These are phyloP conservation scores for Podarcis siculus DNA, from an alignment of 2,797 vertebrate genomes.

Conservation along the genomic window DNA sequence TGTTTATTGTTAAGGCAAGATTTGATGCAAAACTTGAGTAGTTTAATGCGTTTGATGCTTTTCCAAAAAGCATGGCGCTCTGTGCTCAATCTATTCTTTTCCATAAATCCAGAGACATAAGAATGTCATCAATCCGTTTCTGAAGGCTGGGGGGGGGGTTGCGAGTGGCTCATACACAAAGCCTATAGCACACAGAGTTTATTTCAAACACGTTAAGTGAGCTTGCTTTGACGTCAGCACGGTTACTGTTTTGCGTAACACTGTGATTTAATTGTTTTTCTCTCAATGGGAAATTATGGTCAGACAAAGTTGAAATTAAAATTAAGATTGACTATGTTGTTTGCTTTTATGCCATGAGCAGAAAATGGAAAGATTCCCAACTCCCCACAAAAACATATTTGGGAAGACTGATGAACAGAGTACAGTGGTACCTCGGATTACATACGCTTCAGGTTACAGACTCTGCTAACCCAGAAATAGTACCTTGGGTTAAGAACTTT, in stretches of 20 bases:
- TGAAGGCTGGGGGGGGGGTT: constrained; percentile 55
- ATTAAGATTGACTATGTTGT: constrained; percentile 43
- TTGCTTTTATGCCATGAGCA: constrained; percentile 45
- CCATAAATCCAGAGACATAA: constrained; percentile 18
- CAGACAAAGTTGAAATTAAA: constrained; percentile 47
- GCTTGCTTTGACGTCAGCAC: constrained; percentile 17
- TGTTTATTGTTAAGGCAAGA: constrained; percentile 43
- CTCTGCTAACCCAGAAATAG: too few species aligned
- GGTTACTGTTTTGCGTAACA: background rate
- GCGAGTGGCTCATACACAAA: constrained; percentile 42
- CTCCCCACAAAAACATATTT: constrained; percentile 19
- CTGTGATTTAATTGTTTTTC: background rate
- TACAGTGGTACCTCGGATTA: too few species aligned
- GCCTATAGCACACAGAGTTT: background rate
- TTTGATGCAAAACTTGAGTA: constrained; percentile 48
- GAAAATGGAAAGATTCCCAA: constrained; percentile 1
- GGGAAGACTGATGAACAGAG: background rate
- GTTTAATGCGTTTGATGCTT: constrained; percentile 36
- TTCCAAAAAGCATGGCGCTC: constrained; percentile 41
- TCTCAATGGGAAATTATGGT: constrained; percentile 43
- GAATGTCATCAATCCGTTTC: constrained; percentile 29
- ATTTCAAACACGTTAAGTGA: background rate
- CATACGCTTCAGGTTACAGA: too few species aligned
- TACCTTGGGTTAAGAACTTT: too few species aligned
- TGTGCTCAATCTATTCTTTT: background rate